A percentile compares a stretch with the other conserved stretches of the same genome.
Evolutionary conservation across 2,797 vertebrate genomes (phyloP).

Genomic region (Lycodopsis pacificus): DNA sequence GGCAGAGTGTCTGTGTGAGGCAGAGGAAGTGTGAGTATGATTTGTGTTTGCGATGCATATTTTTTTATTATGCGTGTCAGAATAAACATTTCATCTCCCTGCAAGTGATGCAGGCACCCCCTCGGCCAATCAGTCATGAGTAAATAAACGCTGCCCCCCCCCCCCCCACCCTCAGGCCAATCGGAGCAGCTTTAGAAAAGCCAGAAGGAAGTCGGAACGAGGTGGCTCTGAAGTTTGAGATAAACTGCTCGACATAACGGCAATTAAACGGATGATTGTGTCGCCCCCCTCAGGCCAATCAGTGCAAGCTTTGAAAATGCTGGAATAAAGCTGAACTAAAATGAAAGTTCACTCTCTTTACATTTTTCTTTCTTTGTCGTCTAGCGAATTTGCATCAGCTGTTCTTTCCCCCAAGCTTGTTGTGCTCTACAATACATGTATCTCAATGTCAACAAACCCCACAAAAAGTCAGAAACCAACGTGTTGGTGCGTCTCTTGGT

Average conservation of each 20-base stretch:
- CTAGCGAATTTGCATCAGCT: neutral
- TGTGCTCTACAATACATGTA: no score
- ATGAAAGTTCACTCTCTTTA: neutral
- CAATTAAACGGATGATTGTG: slow-evolving; percentile 17
- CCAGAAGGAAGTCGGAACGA: slow-evolving; percentile 15
- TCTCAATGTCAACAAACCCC: neutral
- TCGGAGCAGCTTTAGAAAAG: slow-evolving; percentile 31
- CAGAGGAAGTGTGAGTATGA: slow-evolving; percentile 11
- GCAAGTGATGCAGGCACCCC: slow-evolving; percentile 43
- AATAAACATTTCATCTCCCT: slow-evolving; percentile 37
- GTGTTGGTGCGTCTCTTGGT: neutral
- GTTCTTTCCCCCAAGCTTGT: neutral
- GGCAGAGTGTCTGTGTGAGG: slow-evolving; percentile 4
- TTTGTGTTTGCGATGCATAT: neutral
- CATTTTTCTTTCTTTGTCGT: neutral
- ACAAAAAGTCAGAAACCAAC: no score
- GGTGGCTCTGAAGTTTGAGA: slow-evolving; percentile 28
- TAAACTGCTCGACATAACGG: slow-evolving; percentile 17
- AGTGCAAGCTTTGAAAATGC: neutral
- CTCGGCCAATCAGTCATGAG: slow-evolving; percentile 55
- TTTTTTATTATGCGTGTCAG: slow-evolving; percentile 12
- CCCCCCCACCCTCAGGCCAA: slow-evolving; percentile 48
- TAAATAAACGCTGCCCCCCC: slow-evolving; percentile 49
- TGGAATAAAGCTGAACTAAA: neutral
- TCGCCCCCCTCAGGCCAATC: slow-evolving; percentile 31